Base-by-base conservation (phyloP, 2,113 vertebrate genomes). In the Bolborhynchus lineola region DNA sequence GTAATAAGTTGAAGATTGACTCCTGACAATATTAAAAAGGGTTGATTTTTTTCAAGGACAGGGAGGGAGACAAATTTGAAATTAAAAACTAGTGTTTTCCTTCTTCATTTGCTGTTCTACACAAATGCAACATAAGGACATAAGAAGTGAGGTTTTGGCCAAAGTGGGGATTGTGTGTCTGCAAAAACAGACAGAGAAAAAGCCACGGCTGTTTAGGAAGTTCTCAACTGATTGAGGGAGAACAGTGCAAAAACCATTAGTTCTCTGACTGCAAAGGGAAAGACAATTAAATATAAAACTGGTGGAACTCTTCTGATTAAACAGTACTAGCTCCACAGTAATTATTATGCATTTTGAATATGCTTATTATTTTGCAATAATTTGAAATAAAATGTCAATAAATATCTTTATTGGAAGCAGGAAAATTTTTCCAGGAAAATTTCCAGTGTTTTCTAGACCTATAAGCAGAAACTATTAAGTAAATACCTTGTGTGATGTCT, bases 201-300 rank as follows among this genome's bases (percentile, higher is more conserved):
- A 46, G 4, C 2, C 33, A n/a, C 2, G 6, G 1, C 6, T 8
- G 4, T 68, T 86, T n/a, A 64, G 9, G 28, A 65, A 1, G 3
- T 16, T 62, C 10, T 84, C 2, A 0, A 72, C 31, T 50, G 2
- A 7, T n/a, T n/a, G 21, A 64, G 1, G 20, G 16, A 55, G 4
- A 31, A 57, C 69, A 65, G 1, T 28, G 19, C 6, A 28, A 72
- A 76, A 76, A 59, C 1, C 26, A 33, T 35, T 44, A 4, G 4
- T 49, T 89, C 13, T 68, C 11, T 60, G 3, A 42, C 29, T 62
- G 20, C 53, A 77, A 84, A 62, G 24, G 55, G 18, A 81, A 59
- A 64, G 1, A 10, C 25, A 68, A 46, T 16, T 19, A 64, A 9
- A 5, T 90, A 19, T 65, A 65, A 81, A 87, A 84, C 9, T 11